Evolutionary conservation across 2,888 invertebrate species (phyloP).

Genomic region (Pandemis corylana): DNA sequence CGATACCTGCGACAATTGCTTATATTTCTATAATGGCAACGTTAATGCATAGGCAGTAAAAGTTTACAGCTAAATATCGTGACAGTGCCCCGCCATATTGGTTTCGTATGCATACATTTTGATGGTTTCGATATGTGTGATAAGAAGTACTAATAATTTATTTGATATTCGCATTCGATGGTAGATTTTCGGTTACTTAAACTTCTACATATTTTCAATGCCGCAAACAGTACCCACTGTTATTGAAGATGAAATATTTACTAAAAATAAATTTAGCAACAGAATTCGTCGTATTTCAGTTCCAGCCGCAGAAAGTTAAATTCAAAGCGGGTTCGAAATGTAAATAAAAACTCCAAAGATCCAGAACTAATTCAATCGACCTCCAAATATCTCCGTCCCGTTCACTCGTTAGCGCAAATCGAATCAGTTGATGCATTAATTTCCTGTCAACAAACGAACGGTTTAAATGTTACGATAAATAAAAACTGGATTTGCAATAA

Average conservation of each 20-base stretch:
- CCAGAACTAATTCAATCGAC: conserved; percentile 42
- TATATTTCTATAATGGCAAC: conserved; percentile 25
- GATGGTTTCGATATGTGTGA: neutral
- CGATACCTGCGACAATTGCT: conserved; percentile 55
- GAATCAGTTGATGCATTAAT: conserved; percentile 75
- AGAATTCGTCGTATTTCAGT: conserved; percentile 18
- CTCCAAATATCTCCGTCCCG: conserved; percentile 45
- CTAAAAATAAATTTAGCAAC: neutral
- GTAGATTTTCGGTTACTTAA: neutral
- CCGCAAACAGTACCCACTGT: neutral
- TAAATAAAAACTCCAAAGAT: conserved; percentile 39
- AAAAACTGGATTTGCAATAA: conserved; percentile 69
- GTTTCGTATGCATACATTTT: neutral
- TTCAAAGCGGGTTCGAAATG: conserved; percentile 25
- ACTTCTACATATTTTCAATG: neutral
- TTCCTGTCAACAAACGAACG: conserved; percentile 74
- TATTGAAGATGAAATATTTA: neutral
- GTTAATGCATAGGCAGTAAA: conserved; percentile 29
- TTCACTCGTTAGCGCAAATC: conserved; percentile 62
- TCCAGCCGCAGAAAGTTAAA: conserved; percentile 21
- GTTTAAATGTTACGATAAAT: conserved; percentile 71
- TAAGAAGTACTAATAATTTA: too few relatives aligned
- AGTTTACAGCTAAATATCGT: conserved; percentile 38
- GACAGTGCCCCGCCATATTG: conserved; percentile 16
- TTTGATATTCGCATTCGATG: neutral